Evolutionary conservation across 2,113 vertebrate genomes (phyloP).

Genomic region (Oryzias melastigma): DNA sequence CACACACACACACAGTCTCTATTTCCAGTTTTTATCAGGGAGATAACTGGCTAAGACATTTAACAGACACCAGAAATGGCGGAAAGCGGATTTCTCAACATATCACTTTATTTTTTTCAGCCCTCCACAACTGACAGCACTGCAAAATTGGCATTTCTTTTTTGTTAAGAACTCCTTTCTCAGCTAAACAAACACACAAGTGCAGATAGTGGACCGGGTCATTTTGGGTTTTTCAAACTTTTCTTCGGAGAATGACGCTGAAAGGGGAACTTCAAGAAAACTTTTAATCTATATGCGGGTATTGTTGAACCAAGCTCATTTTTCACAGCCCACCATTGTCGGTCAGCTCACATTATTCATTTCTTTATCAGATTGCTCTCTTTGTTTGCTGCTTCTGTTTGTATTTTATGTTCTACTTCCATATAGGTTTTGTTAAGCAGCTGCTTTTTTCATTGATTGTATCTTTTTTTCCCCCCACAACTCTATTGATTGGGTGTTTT

Average conservation of each 20-base stretch:
- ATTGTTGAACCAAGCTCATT: slow-evolving; percentile 56
- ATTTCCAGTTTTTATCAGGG: slow-evolving; percentile 6
- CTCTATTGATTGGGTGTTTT: slow-evolving; percentile 10
- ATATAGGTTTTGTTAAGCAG: slow-evolving; percentile 30
- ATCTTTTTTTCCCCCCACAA: slow-evolving; percentile 13
- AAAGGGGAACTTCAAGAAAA: slow-evolving; percentile 37
- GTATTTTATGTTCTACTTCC: slow-evolving; percentile 17
- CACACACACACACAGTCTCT: not conserved
- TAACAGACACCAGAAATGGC: slow-evolving; percentile 34
- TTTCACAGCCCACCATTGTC: slow-evolving; percentile 57
- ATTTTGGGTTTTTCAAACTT: slow-evolving; percentile 31
- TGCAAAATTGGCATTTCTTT: not conserved
- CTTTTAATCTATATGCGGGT: slow-evolving; percentile 59
- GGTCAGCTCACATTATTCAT: slow-evolving; percentile 65
- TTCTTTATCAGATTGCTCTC: slow-evolving; percentile 59
- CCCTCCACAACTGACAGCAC: not conserved
- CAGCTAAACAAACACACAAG: slow-evolving; percentile 10
- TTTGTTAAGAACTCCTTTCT: slow-evolving; percentile 6
- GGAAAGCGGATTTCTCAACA: slow-evolving; percentile 2
- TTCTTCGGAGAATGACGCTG: slow-evolving; percentile 22
- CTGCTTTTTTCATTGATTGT: slow-evolving; percentile 29
- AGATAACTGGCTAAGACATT: slow-evolving; percentile 15
- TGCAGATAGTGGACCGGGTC: slow-evolving; percentile 4
- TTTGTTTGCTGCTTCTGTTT: slow-evolving; percentile 34
- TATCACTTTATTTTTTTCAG: not conserved